Evolutionary conservation across 2,113 vertebrate species (phyloP).

Genomic region (Mirza zaza): DNA sequence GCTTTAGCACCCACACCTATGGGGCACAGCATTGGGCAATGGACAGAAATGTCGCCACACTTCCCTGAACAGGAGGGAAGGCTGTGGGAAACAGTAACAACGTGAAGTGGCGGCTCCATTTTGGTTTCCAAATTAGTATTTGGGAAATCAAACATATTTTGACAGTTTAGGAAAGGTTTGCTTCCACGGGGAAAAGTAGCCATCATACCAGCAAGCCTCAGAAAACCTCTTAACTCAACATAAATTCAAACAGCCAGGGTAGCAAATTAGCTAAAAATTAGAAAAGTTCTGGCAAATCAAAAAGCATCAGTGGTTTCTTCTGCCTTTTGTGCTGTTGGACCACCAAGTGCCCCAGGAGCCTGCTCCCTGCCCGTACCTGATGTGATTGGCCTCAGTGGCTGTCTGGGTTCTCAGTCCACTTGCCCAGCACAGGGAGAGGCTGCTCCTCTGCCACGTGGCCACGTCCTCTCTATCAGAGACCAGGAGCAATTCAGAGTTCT

Average conservation of each 20-base stretch:
- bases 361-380: constrained; percentile 82
- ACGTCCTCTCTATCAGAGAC: constrained; percentile 80
- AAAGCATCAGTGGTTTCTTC: background rate
- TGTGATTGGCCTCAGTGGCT: constrained; percentile 86
- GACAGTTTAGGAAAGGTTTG: background rate
- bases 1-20: accelerated
- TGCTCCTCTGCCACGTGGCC: constrained; percentile 87
- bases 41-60: accelerated
- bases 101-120: accelerated
- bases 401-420: constrained; percentile 68
- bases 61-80: too few relatives aligned
- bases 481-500: constrained; percentile 87
- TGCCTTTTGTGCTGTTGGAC: background rate
- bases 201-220: background rate
- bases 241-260: accelerated
- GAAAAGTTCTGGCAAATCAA: background rate
- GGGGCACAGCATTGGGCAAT: accelerated
- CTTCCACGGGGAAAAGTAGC: background rate
- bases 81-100: accelerated
- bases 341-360: background rate
- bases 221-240: background rate
- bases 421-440: constrained; percentile 82
- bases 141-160: too few relatives aligned
- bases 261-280: background rate
- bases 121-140: too few relatives aligned